These are phyloP conservation scores for Haliclystus octoradiatus DNA, from an alignment of 30 jellyfish, hydroid and myxozoan genomes.

Conservation along the genomic window DNA sequence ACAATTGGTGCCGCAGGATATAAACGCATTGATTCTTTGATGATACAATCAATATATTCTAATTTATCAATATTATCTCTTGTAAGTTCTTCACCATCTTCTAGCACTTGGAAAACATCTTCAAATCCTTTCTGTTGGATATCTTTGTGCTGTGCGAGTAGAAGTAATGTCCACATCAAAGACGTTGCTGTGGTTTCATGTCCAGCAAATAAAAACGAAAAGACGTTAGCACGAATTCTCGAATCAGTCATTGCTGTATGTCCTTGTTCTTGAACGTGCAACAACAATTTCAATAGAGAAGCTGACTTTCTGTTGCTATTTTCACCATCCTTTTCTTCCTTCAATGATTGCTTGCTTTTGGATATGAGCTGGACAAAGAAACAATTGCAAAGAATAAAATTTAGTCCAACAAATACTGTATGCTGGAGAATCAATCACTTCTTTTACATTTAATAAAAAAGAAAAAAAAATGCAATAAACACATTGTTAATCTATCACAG, in stretches of 20 bases:
- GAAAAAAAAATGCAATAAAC: too few species aligned
- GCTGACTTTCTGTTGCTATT: neutral
- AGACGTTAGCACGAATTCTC: conserved; percentile 21
- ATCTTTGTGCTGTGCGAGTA: conserved; percentile 50
- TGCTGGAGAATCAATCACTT: too few species aligned
- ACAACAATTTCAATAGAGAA: neutral
- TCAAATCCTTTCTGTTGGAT: conserved; percentile 37
- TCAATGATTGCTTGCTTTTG: neutral
- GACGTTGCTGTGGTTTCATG: conserved; percentile 63
- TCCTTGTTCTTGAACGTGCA: conserved; percentile 27
- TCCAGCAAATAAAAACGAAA: conserved; percentile 66
- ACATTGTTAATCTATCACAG: too few species aligned
- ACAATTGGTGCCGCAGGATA: conserved; percentile 24
- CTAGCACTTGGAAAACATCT: conserved; percentile 18
- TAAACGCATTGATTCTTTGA: conserved; percentile 50
- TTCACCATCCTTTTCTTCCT: neutral
- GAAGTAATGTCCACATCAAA: conserved; percentile 51
- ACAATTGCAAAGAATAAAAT: too few species aligned
- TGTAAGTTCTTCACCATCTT: conserved; percentile 7
- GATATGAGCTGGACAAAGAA: conserved; percentile 2
- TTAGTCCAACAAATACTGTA: too few species aligned
- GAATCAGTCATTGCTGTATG: conserved; percentile 28
- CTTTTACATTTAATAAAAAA: too few species aligned
- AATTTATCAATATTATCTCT: conserved; percentile 5
- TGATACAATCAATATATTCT: conserved; percentile 27